phyloP scores from a whole-genome alignment of 2,113 vertebrate genomes.

The Thalassarche chlororhynchos region DNA sequence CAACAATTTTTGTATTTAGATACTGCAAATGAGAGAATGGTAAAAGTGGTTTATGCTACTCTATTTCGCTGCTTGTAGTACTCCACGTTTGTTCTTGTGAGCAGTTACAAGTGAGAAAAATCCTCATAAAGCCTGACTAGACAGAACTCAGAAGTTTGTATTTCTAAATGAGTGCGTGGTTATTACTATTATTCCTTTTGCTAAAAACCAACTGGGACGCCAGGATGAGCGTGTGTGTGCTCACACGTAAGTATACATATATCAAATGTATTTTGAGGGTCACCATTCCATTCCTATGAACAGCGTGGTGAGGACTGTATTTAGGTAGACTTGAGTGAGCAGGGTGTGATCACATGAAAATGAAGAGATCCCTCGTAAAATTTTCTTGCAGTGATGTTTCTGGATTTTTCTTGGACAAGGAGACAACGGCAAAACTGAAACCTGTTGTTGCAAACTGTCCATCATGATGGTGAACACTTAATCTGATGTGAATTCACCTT shows the following conservation, averaged over 20 bases:
- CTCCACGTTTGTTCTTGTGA: not conserved
- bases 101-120: not conserved
- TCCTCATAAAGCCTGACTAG: not conserved
- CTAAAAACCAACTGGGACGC: not conserved
- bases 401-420: not conserved
- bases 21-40: not conserved
- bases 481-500: not conserved
- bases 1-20: not conserved
- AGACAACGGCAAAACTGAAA: not conserved
- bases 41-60: not conserved
- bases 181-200: not conserved
- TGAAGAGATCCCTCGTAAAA: not conserved
- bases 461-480: not conserved
- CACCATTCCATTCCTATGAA: not conserved
- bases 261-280: not conserved
- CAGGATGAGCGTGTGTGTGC: not conserved
- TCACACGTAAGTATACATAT: fast-evolving
- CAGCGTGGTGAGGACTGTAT: not conserved
- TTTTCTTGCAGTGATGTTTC: not conserved
- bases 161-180: not conserved
- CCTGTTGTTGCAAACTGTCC: not conserved
- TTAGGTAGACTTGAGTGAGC: not conserved
- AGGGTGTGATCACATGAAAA: not conserved
- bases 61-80: not conserved
- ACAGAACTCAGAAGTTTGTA: not conserved